Evolutionary conservation across 2,113 vertebrate species (phyloP).

Genomic region (Bambusicola thoracicus): DNA sequence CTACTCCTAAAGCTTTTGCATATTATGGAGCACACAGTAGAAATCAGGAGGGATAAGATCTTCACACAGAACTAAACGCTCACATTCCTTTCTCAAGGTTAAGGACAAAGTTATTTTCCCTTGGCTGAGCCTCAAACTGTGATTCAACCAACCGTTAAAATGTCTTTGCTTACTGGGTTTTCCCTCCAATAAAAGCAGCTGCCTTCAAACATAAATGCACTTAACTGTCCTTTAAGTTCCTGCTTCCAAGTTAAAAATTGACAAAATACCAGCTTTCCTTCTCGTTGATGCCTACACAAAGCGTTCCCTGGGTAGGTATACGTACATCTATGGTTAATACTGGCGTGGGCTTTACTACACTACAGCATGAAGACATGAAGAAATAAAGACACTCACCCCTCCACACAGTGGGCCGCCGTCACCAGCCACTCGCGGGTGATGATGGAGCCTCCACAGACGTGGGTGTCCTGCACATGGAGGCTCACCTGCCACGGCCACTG

Average conservation of each 20-base stretch:
- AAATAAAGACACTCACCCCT: slow-evolving; percentile 80
- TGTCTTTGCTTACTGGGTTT: neutral
- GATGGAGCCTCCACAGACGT: slow-evolving; percentile 93
- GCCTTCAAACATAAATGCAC: neutral
- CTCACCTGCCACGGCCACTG: slow-evolving; percentile 98
- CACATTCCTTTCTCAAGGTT: slow-evolving; percentile 35
- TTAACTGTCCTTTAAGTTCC: neutral
- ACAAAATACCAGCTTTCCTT: neutral
- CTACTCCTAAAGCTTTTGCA: neutral
- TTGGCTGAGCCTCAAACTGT: neutral
- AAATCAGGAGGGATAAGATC: neutral
- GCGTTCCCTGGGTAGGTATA: neutral
- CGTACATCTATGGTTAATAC: neutral
- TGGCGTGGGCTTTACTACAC: neutral
- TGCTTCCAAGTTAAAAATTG: neutral
- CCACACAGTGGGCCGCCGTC: slow-evolving; percentile 94
- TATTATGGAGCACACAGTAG: neutral
- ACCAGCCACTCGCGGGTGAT: slow-evolving; percentile 87
- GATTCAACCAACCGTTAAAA: neutral
- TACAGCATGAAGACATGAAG: neutral
- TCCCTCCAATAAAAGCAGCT: neutral
- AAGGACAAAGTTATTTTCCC: neutral
- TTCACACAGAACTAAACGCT: neutral
- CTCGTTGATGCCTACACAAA: neutral
- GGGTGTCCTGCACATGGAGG: slow-evolving; percentile 80